Evolutionary conservation across 2,113 vertebrate species (phyloP).

Genomic region (Phylloscopus whistleri): DNA sequence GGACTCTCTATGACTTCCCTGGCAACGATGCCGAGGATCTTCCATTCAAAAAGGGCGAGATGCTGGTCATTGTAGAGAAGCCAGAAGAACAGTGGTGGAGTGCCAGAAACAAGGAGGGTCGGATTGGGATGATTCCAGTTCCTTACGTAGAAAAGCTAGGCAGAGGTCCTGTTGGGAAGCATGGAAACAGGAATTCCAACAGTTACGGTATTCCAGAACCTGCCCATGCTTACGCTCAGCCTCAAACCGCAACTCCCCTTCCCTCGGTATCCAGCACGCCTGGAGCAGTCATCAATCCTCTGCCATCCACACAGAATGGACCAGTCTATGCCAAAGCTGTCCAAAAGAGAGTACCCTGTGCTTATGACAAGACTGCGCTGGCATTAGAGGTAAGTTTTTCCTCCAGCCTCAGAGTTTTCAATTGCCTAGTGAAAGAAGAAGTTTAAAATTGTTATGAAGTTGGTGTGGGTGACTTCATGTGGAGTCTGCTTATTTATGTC

Average conservation of each 20-base stretch:
- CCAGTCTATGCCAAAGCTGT: constrained; percentile 96
- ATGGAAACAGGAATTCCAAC: constrained; percentile 91
- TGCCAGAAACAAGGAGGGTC: constrained; percentile 94
- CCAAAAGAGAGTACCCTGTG: constrained; percentile 97
- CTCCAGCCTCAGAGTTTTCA: background rate
- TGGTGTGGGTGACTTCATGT: background rate
- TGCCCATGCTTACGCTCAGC: constrained; percentile 90
- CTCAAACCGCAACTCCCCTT: constrained; percentile 90
- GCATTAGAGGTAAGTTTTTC: constrained; percentile 87
- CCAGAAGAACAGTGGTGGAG: constrained; percentile 99
- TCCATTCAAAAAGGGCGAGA: constrained; percentile 95
- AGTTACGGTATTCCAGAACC: constrained; percentile 97
- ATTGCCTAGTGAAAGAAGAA: background rate
- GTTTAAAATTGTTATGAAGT: background rate
- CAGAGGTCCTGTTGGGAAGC: constrained; percentile 79
- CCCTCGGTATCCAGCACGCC: constrained; percentile 81
- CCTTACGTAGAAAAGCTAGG: constrained; percentile 96
- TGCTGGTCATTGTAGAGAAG: constrained; percentile 93
- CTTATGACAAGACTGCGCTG: constrained; percentile 97
- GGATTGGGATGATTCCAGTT: constrained; percentile 95
- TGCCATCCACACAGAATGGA: constrained; percentile 93
- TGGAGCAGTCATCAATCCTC: constrained; percentile 83
- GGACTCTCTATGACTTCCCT: constrained; percentile 96
- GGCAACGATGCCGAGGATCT: constrained; percentile 97
- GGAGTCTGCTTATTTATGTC: background rate